Base-by-base conservation (phyloP, 2,888 invertebrate genomes). In the Drosophila mercatorum region DNA sequence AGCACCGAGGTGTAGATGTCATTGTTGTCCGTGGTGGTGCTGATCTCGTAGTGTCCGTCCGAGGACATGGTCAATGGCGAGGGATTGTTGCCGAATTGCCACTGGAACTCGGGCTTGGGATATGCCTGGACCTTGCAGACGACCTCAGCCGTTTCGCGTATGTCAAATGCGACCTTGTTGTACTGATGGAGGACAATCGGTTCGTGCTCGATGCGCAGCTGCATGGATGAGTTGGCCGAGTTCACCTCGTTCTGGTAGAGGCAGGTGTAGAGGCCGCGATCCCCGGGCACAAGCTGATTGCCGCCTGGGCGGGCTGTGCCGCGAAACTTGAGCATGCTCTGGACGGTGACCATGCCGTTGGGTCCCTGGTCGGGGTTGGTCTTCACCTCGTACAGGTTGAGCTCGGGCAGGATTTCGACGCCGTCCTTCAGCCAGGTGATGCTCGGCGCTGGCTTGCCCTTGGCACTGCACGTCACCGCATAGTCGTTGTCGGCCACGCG, bases 21-120 rank as follows among this genome's bases (percentile, higher is more conserved):
- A 92, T 97, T 97, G 79, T 96, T 96, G 82, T 97, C 96, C 41
- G 95, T 95, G 22, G 95, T 96, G 3, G 97, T 96, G 82, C 95
- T 96, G 51, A 97, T 96, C 89, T 97, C 96, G 92, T 97, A 97
- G 89, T 97, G 97, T 0, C 96, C 97, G 88, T 97, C 97, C 3
- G 96, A 96, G 0, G 96, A 96, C 92, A 96, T 95, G 75, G 96
- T 95, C 47, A 97, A 92, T 0, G 96, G 95, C 0, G 96, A 95
- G 0, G 95, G 94, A 91, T 96, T 96, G 7, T 95, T 95, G 41
- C 96, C 96, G 88, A 95, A 97, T 89, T 95, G 96, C 98, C 98
- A 98, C 88, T 97, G 97, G 93, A 98, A 97, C 91, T 97, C 97
- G 0, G 98, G 98, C 88, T 97, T 96, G 0, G 98, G 98, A 92